Evolutionary conservation across 2,888 invertebrate species (phyloP).

Genomic region (Macrophya alboannulata): DNA sequence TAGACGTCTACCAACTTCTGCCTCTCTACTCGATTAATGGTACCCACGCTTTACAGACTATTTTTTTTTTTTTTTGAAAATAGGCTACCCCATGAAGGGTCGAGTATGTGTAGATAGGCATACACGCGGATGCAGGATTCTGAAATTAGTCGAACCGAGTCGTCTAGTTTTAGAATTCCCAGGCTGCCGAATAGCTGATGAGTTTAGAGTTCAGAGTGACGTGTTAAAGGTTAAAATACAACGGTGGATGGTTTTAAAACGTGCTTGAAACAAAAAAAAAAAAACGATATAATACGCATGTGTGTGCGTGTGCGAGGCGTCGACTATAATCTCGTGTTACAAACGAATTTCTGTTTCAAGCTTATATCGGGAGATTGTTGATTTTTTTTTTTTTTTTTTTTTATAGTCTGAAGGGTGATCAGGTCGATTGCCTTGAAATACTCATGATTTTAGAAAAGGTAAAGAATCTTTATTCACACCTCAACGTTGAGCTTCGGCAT

Average conservation of each 20-base stretch:
- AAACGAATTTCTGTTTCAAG: background rate
- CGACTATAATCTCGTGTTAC: conserved; percentile 23
- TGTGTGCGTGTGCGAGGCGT: background rate
- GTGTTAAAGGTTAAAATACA: conserved; percentile 42
- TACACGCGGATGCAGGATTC: conserved; percentile 16
- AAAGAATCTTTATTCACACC: conserved; percentile 16
- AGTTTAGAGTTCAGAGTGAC: conserved; percentile 46
- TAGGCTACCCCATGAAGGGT: background rate
- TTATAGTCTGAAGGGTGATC: background rate
- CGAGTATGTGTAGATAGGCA: background rate
- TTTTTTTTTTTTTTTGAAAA: background rate
- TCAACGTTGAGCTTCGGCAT: background rate
- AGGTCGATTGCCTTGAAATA: conserved; percentile 12
- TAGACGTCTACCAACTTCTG: background rate
- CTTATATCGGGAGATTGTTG: conserved; percentile 20
- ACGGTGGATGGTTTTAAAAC: conserved; percentile 18
- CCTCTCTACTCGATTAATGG: conserved; percentile 5
- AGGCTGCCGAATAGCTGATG: conserved; percentile 43
- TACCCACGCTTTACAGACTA: background rate
- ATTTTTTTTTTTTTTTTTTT: background rate
- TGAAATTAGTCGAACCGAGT: conserved; percentile 36
- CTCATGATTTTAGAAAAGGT: too few relatives aligned
- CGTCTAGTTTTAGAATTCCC: conserved; percentile 48
- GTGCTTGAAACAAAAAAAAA: conserved; percentile 23
- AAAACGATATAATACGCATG: background rate